Evolutionary conservation across 2,888 invertebrate species (phyloP).

Genomic region (Eupithecia subumbrata): DNA sequence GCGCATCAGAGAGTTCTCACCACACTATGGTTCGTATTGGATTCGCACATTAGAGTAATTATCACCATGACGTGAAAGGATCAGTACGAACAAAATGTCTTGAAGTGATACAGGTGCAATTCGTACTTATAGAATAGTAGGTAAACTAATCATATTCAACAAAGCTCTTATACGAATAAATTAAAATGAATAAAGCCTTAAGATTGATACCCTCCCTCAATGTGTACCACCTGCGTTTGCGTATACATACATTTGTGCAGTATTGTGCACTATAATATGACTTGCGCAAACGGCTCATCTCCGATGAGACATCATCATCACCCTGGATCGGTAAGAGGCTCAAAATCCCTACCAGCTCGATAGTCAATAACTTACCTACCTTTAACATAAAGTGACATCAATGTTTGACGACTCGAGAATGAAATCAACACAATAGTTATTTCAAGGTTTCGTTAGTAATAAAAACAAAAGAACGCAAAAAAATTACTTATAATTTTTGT

Average conservation of each 20-base stretch:
- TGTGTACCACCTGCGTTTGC: too few species aligned
- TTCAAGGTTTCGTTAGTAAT: not conserved
- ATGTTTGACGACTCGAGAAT: slow-evolving; percentile 4
- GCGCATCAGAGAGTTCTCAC: slow-evolving; percentile 51
- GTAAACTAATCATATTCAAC: not conserved
- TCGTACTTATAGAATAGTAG: not conserved
- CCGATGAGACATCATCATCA: too few species aligned
- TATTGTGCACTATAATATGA: too few species aligned
- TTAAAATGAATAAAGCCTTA: not conserved
- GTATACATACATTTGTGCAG: too few species aligned
- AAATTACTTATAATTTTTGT: not conserved
- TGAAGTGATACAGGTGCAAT: not conserved
- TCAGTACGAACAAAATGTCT: not conserved
- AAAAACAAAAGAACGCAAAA: slow-evolving; percentile 5
- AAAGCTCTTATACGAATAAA: not conserved
- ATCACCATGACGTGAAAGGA: slow-evolving; percentile 19
- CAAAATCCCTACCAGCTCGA: not conserved
- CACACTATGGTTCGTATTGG: slow-evolving; percentile 42
- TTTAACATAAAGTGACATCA: slow-evolving; percentile 1
- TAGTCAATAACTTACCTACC: not conserved
- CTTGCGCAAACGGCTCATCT: too few species aligned
- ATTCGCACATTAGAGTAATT: slow-evolving; percentile 56
- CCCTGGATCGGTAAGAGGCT: not conserved
- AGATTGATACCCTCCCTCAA: not conserved
- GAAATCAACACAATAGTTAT: slow-evolving; percentile 1